A percentile compares a stretch with the other conserved stretches of the same genome.
phyloP scores from a whole-genome alignment of 1,140 invertebrate genomes.

The Scaptomyza montana region DNA sequence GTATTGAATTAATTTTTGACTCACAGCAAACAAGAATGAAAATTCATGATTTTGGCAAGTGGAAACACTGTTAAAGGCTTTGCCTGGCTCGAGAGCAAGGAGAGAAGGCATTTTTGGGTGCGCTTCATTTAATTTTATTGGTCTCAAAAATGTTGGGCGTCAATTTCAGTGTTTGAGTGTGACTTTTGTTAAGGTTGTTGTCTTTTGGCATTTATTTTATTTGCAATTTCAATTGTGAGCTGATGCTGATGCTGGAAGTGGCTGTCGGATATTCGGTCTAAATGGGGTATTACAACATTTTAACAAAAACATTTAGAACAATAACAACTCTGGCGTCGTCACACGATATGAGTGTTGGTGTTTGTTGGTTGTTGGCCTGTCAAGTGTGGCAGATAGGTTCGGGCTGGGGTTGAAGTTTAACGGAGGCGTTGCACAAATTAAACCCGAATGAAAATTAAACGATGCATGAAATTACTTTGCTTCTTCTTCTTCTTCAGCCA shows the following conservation, averaged over 20 bases:
- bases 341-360: constrained; percentile 59
- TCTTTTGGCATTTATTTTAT: constrained; percentile 68
- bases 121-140: constrained; percentile 83
- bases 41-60: too few species aligned
- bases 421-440: constrained; percentile 78
- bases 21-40: not conserved
- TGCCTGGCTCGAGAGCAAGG: not conserved
- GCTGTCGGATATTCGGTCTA: constrained; percentile 79
- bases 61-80: constrained; percentile 18
- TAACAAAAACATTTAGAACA: constrained; percentile 37
- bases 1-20: too few species aligned
- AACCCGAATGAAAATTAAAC: constrained; percentile 83
- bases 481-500: constrained; percentile 2
- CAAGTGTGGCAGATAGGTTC: constrained; percentile 11
- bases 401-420: constrained; percentile 4
- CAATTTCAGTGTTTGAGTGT: constrained; percentile 51
- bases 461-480: constrained; percentile 83
- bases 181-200: constrained; percentile 37
- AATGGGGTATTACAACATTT: constrained; percentile 74
- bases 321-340: constrained; percentile 32
- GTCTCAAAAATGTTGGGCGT: constrained; percentile 57
- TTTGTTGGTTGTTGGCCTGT: constrained; percentile 31
- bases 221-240: constrained; percentile 75
- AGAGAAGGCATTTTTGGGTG: constrained; percentile 32
- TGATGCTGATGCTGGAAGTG: constrained; percentile 55